Conservation (phyloP, 1,140 invertebrate genomes). For the Vollenhovia emeryi region DNA sequence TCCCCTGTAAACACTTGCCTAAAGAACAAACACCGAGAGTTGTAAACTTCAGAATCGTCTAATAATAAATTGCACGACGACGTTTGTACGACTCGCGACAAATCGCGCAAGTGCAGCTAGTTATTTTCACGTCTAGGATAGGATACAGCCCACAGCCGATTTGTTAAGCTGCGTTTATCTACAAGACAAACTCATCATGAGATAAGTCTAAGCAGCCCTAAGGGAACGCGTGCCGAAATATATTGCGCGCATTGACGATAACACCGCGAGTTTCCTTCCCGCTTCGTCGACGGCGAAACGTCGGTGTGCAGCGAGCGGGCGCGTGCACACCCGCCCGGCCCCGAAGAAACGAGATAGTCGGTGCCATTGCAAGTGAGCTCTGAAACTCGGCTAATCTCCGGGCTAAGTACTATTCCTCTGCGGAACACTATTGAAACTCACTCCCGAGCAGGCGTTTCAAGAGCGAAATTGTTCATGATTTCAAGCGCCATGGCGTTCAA, state of each 20-base stretch:
- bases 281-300: slow-evolving; percentile 25
- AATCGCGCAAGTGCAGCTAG: slow-evolving; percentile 12
- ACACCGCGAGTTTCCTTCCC: slow-evolving; percentile 60
- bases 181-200: slow-evolving; percentile 38
- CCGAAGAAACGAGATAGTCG: slow-evolving; percentile 61
- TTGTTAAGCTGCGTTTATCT: slow-evolving; percentile 52
- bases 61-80: slow-evolving; percentile 21
- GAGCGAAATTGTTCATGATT: slow-evolving; percentile 49
- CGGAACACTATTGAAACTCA: slow-evolving; percentile 49
- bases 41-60: slow-evolving; percentile 22
- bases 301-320: neutral
- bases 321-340: neutral
- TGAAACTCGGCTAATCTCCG: slow-evolving; percentile 67
- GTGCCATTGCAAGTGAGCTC: slow-evolving; percentile 52
- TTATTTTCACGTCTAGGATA: slow-evolving; percentile 22
- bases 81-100: neutral
- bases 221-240: slow-evolving; percentile 60
- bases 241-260: slow-evolving; percentile 64
- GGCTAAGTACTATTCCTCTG: slow-evolving; percentile 51
- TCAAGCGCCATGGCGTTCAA: neutral
- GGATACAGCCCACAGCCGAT: slow-evolving; percentile 14
- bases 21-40: slow-evolving; percentile 12
- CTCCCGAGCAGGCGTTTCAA: neutral
- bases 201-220: slow-evolving; percentile 61
- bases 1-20: neutral